phyloP scores from a whole-genome alignment of 2,113 vertebrate species.

The Pangasianodon gigas region DNA sequence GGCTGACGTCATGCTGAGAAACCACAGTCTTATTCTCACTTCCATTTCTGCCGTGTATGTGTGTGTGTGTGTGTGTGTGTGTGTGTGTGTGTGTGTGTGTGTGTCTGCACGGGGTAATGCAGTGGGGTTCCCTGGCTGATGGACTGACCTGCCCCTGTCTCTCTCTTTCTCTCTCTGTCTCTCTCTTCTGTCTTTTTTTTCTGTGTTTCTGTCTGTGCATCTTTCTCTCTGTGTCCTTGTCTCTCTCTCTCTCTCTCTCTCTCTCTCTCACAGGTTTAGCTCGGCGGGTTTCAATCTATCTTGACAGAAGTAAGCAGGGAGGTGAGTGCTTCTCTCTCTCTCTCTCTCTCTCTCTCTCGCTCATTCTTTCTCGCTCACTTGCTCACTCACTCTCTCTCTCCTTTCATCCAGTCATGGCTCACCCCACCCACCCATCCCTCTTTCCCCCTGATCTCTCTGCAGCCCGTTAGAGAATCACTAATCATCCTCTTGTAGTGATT shows the following conservation, averaged over 20 bases:
- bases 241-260: constrained; percentile 68
- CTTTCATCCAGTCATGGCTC: constrained; percentile 1
- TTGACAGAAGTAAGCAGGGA: constrained; percentile 92
- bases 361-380: not conserved
- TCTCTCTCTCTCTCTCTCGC: constrained; percentile 18
- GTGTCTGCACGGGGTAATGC: constrained; percentile 59
- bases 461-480: not conserved
- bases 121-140: constrained; percentile 64
- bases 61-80: constrained; percentile 31
- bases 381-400: constrained; percentile 8
- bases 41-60: constrained; percentile 35
- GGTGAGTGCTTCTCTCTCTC: constrained; percentile 77
- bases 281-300: constrained; percentile 89
- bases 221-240: constrained; percentile 42
- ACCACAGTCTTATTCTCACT: constrained; percentile 61
- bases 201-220: not conserved
- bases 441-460: not conserved
- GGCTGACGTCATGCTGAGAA: constrained; percentile 50
- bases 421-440: not conserved
- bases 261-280: constrained; percentile 81
- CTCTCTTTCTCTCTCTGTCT: constrained; percentile 16
- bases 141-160: constrained; percentile 44
- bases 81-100: constrained; percentile 37
- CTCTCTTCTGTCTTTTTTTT: not conserved
- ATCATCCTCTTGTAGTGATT: not conserved